A percentile compares a stretch with the other conserved stretches of the same genome.
These are phyloP conservation scores for Acronicta alni DNA, from an alignment of 2,888 invertebrate species.

Conservation along the genomic window DNA sequence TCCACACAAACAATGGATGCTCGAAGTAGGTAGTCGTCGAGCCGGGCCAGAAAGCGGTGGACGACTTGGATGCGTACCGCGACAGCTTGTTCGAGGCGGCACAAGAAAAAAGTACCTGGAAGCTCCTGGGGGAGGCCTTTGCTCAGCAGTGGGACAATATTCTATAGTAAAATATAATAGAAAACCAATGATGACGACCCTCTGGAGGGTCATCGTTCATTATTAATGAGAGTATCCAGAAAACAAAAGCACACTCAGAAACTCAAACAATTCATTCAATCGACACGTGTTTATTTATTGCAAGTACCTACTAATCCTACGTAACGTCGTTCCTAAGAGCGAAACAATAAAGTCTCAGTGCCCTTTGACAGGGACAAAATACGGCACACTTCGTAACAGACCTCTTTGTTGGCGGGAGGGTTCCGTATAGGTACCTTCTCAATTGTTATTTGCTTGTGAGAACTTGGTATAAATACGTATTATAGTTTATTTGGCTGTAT, in stretches of 20 bases:
- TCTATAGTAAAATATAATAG: no score
- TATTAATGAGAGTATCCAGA: background rate
- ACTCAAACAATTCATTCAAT: constrained; percentile 8
- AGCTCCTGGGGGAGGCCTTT: no score
- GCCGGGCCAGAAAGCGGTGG: no score
- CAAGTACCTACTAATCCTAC: constrained; percentile 10
- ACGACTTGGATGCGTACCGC: no score
- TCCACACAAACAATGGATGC: no score
- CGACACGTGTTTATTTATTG: constrained; percentile 45
- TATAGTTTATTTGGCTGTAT: background rate
- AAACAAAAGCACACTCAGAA: constrained; percentile 5
- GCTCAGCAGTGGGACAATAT: no score
- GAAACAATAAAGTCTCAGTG: constrained; percentile 74
- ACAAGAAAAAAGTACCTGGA: no score
- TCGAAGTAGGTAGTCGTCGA: no score
- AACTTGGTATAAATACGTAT: constrained; percentile 34
- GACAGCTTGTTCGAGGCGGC: no score
- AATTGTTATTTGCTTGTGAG: no score
- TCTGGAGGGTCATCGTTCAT: no score
- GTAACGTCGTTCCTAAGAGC: constrained; percentile 45
- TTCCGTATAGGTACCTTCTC: constrained; percentile 63
- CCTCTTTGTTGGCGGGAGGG: constrained; percentile 61
- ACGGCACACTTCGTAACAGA: constrained; percentile 68
- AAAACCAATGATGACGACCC: no score
- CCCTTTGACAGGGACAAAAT: constrained; percentile 72